Conservation (phyloP, 2,113 vertebrate species). For the Phalacrocorax aristotelis region DNA sequence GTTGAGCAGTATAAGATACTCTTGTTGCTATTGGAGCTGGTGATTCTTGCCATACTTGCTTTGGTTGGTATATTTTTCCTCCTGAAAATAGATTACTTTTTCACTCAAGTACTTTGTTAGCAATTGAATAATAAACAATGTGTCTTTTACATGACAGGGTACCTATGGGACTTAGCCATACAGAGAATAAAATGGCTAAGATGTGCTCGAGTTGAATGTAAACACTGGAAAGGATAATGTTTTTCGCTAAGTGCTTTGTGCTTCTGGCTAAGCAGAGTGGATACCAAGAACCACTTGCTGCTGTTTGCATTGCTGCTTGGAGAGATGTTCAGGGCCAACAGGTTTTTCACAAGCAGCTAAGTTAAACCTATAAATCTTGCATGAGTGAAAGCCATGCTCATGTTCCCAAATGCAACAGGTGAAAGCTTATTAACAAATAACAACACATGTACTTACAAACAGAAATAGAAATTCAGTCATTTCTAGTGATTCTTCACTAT, state of each 20-base stretch:
- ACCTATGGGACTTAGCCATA: background rate
- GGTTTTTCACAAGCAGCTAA: background rate
- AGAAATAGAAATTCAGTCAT: background rate
- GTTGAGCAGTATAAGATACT: background rate
- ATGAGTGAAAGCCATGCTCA: background rate
- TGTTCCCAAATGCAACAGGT: background rate
- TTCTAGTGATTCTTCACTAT: background rate
- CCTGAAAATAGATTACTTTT: background rate
- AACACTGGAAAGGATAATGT: background rate
- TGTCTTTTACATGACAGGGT: background rate
- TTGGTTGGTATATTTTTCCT: background rate
- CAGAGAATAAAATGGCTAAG: background rate
- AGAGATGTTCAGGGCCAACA: background rate
- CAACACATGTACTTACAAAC: background rate
- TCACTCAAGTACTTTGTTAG: slow-evolving; percentile 27
- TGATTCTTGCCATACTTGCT: background rate
- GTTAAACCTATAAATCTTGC: background rate
- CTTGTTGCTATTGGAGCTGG: background rate
- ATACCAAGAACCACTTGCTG: background rate
- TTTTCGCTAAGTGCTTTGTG: background rate
- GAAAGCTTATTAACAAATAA: background rate
- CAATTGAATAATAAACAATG: slow-evolving; percentile 17
- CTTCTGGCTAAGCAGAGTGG: background rate
- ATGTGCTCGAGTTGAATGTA: background rate
- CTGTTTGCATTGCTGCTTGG: background rate